Evolutionary conservation across 2,113 vertebrate genomes (phyloP).

Genomic region (Corythaixoides concolor): DNA sequence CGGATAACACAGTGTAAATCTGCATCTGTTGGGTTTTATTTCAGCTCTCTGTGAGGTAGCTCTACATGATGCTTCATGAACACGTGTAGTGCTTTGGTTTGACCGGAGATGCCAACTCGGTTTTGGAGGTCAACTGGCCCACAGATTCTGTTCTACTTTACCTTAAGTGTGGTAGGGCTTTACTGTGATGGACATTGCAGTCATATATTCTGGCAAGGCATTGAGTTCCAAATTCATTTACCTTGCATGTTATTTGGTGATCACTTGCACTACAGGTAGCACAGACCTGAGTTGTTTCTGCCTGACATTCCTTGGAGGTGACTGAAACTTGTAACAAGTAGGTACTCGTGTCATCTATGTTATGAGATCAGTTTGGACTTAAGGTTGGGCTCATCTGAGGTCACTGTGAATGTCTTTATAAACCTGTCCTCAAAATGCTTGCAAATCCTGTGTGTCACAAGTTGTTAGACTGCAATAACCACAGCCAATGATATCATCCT

Average conservation of each 20-base stretch:
- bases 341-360: background rate
- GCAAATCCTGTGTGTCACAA: background rate
- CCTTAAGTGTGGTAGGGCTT: background rate
- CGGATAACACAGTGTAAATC: background rate
- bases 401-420: background rate
- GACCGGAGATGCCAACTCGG: fast-evolving
- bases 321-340: background rate
- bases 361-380: background rate
- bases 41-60: background rate
- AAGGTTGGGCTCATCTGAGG: background rate
- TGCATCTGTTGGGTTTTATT: background rate
- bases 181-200: background rate
- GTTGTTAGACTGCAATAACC: background rate
- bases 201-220: background rate
- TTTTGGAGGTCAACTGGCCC: background rate
- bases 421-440: background rate
- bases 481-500: background rate
- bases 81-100: background rate
- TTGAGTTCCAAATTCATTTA: background rate
- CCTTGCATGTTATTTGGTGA: background rate
- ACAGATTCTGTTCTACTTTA: background rate
- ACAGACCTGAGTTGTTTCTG: background rate
- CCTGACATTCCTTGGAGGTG: background rate
- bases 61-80: background rate
- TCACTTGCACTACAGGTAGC: background rate